Evolutionary conservation across 37 sponge, comb jelly and placozoan species (phyloP).

Genomic region (Petrosia ficiformis): DNA sequence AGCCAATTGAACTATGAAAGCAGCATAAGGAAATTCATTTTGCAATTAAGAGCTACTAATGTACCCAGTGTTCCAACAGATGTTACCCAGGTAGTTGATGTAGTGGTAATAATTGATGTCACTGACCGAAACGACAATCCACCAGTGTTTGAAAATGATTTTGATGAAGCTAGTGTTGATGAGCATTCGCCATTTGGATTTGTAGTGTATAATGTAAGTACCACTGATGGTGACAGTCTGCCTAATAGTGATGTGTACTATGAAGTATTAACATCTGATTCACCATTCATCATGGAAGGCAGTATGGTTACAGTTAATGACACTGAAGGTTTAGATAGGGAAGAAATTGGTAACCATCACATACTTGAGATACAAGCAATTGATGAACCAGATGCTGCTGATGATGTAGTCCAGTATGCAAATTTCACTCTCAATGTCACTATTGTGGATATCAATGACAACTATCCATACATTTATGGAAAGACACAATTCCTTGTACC

Average conservation of each 20-base stretch:
- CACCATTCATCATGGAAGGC: slow-evolving; percentile 50
- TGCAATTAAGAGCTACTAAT: slow-evolving; percentile 45
- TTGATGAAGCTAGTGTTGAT: slow-evolving; percentile 17
- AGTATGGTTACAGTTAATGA: slow-evolving; percentile 30
- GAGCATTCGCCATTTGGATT: slow-evolving; percentile 29
- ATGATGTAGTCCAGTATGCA: slow-evolving; percentile 37
- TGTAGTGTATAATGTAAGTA: slow-evolving; percentile 28
- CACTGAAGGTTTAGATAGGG: slow-evolving; percentile 34
- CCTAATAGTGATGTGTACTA: slow-evolving; percentile 41
- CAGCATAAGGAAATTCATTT: slow-evolving; percentile 13
- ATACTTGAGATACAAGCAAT: slow-evolving; percentile 30
- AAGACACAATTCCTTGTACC: slow-evolving; percentile 5
- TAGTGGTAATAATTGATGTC: slow-evolving; percentile 42
- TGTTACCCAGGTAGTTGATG: slow-evolving; percentile 22
- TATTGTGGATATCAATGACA: slow-evolving; percentile 64
- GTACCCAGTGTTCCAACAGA: slow-evolving; percentile 27
- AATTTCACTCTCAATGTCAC: slow-evolving; percentile 38
- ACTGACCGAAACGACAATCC: slow-evolving; percentile 61
- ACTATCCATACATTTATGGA: slow-evolving; percentile 48
- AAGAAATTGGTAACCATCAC: slow-evolving; percentile 7
- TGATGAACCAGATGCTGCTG: slow-evolving; percentile 47
- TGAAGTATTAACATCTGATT: slow-evolving; percentile 2
- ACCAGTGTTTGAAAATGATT: slow-evolving; percentile 44
- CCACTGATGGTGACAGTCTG: slow-evolving; percentile 58
- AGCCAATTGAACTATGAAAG: slow-evolving; percentile 42